Evolutionary conservation across 2,113 vertebrate genomes (phyloP).

Genomic region (Petrocephalus microphthalmus): DNA sequence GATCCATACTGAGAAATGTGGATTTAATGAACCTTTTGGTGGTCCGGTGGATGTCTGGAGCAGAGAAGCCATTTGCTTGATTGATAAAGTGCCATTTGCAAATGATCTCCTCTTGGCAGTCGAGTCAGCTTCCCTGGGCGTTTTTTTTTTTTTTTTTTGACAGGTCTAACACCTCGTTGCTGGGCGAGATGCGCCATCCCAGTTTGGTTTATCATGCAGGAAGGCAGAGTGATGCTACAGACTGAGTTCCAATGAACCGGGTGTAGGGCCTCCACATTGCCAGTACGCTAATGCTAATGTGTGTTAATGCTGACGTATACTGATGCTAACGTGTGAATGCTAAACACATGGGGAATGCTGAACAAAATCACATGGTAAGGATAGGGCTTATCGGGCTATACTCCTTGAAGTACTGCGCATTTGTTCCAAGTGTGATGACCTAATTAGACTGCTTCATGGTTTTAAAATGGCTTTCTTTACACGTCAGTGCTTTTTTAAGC

Average conservation of each 20-base stretch:
- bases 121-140: constrained; percentile 9
- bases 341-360: not conserved
- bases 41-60: constrained; percentile 18
- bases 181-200: not conserved
- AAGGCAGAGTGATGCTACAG: not conserved
- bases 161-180: not conserved
- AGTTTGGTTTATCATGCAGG: not conserved
- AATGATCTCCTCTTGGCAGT: constrained; percentile 23
- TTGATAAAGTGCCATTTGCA: constrained; percentile 26
- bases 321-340: not conserved
- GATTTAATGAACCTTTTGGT: constrained; percentile 26
- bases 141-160: not conserved
- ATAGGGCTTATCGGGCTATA: not conserved
- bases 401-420: not conserved
- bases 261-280: not conserved
- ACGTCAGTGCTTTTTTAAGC: not conserved
- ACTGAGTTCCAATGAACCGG: not conserved
- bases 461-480: not conserved
- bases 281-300: not conserved
- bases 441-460: not conserved
- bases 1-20: constrained; percentile 30
- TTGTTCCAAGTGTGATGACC: not conserved
- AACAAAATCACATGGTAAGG: not conserved
- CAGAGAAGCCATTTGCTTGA: constrained; percentile 28
- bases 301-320: not conserved